Conservation (phyloP, 1,140 invertebrate genomes). For the Araneus ventricosus region DNA sequence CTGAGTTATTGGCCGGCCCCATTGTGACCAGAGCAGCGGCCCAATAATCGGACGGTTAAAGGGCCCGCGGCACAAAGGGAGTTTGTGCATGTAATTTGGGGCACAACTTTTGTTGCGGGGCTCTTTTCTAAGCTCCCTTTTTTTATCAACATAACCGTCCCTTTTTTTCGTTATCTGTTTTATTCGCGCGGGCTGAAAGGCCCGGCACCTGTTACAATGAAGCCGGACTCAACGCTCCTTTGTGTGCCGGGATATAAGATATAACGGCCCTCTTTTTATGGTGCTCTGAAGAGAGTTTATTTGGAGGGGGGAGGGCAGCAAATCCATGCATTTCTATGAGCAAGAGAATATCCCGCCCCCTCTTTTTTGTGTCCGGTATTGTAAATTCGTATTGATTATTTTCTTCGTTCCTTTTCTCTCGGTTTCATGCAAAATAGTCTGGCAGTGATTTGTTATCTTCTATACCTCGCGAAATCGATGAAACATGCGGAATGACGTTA, state of each 20-base stretch:
- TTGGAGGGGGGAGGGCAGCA: not conserved
- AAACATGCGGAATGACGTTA: too few species aligned
- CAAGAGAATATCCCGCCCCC: not conserved
- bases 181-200: constrained; percentile 41
- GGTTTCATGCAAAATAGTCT: too few species aligned
- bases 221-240: constrained; percentile 50
- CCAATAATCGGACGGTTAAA: constrained; percentile 71
- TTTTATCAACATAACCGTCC: constrained; percentile 58
- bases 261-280: not conserved
- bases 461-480: too few species aligned
- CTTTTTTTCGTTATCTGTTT: constrained; percentile 51
- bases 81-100: constrained; percentile 72
- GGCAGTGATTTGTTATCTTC: too few species aligned
- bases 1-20: constrained; percentile 68
- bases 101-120: constrained; percentile 50
- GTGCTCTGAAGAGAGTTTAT: not conserved
- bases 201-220: constrained; percentile 66
- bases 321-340: constrained; percentile 35
- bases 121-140: not conserved
- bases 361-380: too few species aligned
- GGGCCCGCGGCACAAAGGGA: constrained; percentile 52
- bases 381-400: too few species aligned
- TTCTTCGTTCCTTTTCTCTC: too few species aligned
- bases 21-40: constrained; percentile 55
- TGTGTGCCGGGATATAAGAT: constrained; percentile 35